Evolutionary conservation across 2,797 vertebrate species (phyloP), one percentile per base, ranked within the genome.

Genomic region (Lagodon rhomboides): DNA sequence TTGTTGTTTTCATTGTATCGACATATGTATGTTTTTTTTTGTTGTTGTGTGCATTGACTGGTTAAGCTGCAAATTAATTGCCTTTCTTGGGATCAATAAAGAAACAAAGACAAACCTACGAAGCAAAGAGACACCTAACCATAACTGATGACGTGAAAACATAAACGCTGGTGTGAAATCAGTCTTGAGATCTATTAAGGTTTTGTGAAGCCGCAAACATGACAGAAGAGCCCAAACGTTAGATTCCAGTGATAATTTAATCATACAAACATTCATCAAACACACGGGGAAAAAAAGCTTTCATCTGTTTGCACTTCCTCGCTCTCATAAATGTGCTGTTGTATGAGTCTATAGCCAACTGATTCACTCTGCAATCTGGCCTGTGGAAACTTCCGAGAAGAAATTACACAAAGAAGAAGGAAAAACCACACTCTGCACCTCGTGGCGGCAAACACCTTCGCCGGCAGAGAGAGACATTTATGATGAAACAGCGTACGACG

Each of bases 211-310:
- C 27, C 41, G 88, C 58, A 92, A 92, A 92, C 89, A 89, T 16
- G 55, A 60, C 43, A 79, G 56, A 34, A 72, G 44, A 82, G 30
- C 16, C 1, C 55, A 71, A 9, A 13, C 2, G 75, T 88, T 66
- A 74, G 46, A 86, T 94, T 93, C 94, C 89, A 93, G 94, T 96
- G 96, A 98, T 98, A 97, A 98, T 98, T 98, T 98, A 98, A 97
- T 98, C 95, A 96, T 97, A 98, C 96, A 97, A 97, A 98, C 96
- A 96, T 96, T 97, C 96, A 95, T 97, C 97, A 96, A 94, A 97
- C 96, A 96, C 94, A 94, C 96, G 95, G 94, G 94, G 94, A 94
- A 95, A 94, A 94, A 95, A 96, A 95, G 92, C 94, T 93, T 96
- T 96, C 93, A 95, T 93, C 88, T 95, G 91, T 93, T 93, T 93